These are phyloP conservation scores for Diacarnus erythraeanus DNA, from an alignment of 37 sponge, comb jelly and placozoan species.

Conservation along the genomic window DNA sequence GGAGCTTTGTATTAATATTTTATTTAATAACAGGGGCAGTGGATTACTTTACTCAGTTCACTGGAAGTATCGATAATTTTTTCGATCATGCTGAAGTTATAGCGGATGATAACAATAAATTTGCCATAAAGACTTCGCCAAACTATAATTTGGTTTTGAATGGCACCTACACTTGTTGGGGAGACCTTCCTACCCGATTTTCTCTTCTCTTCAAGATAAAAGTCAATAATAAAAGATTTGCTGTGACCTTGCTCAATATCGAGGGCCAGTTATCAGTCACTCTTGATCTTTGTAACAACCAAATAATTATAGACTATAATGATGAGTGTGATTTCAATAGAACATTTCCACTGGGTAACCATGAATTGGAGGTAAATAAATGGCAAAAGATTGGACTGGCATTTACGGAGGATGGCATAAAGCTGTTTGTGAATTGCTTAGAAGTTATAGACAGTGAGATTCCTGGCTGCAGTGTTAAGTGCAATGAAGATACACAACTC, in stretches of 20 bases:
- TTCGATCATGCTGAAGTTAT: neutral
- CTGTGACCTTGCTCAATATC: constrained; percentile 38
- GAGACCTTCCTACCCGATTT: constrained; percentile 17
- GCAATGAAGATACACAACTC: constrained; percentile 2
- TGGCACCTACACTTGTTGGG: constrained; percentile 17
- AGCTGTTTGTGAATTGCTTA: constrained; percentile 20
- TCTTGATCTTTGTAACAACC: constrained; percentile 16
- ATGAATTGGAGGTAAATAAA: neutral
- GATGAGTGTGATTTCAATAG: neutral
- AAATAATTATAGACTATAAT: neutral
- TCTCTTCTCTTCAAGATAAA: constrained; percentile 49
- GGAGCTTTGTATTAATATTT: neutral
- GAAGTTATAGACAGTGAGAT: neutral
- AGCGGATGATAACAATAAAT: constrained; percentile 4
- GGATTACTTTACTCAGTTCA: constrained; percentile 21
- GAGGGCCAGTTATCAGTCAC: constrained; percentile 19
- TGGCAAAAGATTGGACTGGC: constrained; percentile 37
- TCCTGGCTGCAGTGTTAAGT: neutral
- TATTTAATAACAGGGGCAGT: neutral
- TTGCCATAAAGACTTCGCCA: neutral
- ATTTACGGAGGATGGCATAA: neutral
- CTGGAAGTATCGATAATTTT: neutral
- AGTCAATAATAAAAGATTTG: neutral
- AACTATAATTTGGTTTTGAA: neutral
- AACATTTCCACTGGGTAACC: neutral